These are phyloP conservation scores for Coturnix japonica DNA, from an alignment of 2,113 vertebrate species.

Conservation along the genomic window DNA sequence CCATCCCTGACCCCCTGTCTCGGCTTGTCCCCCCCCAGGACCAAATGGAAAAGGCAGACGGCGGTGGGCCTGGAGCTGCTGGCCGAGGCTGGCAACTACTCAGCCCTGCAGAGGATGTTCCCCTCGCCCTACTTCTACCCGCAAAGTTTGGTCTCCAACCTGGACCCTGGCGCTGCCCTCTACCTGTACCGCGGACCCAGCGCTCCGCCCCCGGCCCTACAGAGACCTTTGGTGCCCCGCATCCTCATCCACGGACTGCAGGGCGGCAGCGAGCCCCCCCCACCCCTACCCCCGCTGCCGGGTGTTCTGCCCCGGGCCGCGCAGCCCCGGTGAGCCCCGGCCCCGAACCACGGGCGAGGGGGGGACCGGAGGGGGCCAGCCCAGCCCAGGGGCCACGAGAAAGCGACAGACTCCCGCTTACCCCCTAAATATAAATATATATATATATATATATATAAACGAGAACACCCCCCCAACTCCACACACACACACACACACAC, in stretches of 20 bases:
- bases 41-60: constrained; percentile 96
- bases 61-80: constrained; percentile 94
- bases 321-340: constrained; percentile 90
- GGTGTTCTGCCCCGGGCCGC: constrained; percentile 89
- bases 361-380: neutral
- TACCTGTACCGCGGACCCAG: constrained; percentile 95
- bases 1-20: neutral
- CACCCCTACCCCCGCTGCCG: constrained; percentile 88
- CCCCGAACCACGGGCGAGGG: neutral
- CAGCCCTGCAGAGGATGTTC: constrained; percentile 98
- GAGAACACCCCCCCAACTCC: neutral
- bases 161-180: constrained; percentile 94
- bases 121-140: constrained; percentile 98
- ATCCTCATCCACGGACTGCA: constrained; percentile 96
- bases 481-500: too few species aligned
- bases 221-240: constrained; percentile 93
- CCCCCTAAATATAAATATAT: neutral
- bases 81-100: constrained; percentile 97
- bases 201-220: constrained; percentile 90
- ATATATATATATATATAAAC: neutral
- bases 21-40: constrained; percentile 82
- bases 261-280: constrained; percentile 89
- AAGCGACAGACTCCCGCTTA: constrained; percentile 11
- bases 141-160: constrained; percentile 93
- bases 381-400: neutral